Percentiles rank a stretch among this genome's conserved stretches.
These are phyloP conservation scores for Diorhabda carinulata DNA, from an alignment of 1,140 invertebrate species.

Conservation along the genomic window DNA sequence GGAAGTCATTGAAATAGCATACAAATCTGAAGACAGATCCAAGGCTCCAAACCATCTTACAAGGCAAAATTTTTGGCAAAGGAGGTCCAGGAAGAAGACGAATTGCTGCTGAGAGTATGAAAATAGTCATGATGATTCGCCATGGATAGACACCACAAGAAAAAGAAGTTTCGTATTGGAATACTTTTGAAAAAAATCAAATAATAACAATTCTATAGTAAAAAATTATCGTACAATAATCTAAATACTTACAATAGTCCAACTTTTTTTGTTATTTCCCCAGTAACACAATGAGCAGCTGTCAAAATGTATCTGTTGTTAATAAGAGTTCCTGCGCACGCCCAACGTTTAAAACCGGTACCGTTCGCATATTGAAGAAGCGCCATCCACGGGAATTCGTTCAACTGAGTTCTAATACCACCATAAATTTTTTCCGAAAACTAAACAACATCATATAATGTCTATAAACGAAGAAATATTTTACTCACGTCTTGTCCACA, in stretches of 20 bases:
- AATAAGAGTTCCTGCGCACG: conserved; percentile 54
- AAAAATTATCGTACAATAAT: not conserved
- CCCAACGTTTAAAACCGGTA: conserved; percentile 40
- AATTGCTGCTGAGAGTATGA: too few relatives aligned
- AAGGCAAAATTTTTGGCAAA: too few relatives aligned
- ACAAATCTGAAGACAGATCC: too few relatives aligned
- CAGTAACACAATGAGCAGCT: conserved; percentile 54
- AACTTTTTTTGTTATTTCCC: conserved; percentile 31
- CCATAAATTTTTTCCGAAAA: conserved; percentile 48
- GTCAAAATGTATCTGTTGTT: conserved; percentile 52
- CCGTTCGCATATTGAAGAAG: conserved; percentile 58
- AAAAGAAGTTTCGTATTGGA: too few relatives aligned
- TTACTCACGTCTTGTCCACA: conserved; percentile 35
- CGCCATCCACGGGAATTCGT: conserved; percentile 70
- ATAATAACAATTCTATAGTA: too few relatives aligned
- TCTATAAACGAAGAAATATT: not conserved
- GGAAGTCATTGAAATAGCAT: too few relatives aligned
- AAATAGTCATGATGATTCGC: too few relatives aligned
- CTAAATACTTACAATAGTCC: conserved; percentile 39
- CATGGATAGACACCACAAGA: too few relatives aligned
- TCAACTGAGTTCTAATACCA: conserved; percentile 49
- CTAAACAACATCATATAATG: conserved; percentile 26
- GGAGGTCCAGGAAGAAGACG: too few relatives aligned
- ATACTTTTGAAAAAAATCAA: too few relatives aligned
- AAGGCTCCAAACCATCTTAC: too few relatives aligned